Evolutionary conservation across 2,888 invertebrate species (phyloP), one percentile per base, ranked within the genome.

Genomic region (Gryllus longicercus): DNA sequence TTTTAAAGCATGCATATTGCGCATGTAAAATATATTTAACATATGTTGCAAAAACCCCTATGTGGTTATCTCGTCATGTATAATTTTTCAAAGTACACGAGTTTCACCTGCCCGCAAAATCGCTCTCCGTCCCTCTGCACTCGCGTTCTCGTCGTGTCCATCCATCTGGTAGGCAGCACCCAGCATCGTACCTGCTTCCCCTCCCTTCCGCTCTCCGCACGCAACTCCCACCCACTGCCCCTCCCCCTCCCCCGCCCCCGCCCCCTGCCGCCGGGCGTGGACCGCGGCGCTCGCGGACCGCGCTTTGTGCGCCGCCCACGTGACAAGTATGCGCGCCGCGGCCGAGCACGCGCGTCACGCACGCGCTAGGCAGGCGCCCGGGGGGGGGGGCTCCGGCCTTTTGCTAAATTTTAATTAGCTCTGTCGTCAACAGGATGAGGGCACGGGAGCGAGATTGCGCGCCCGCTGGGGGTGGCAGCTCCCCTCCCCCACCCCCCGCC

Each of bases 361-460:
- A 63, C n/a, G 63, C 63, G 63, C 63, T 3, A 14, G 16, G 3
- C 63, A 1, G 63, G 16, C n/a, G 14, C 63, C n/a, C 63, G 0
- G 63, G 63, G 16, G 63, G 3, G n/a, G 63, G 16, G n/a, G 16
- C 63, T 63, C 63, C 63, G 25, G 79, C n/a, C 23, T 76, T 77
- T 63, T 50, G 23, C 49, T 21, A 77, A 79, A 79, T 76, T 76
- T 79, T 79, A 79, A 79, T 79, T 79, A 79, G 79, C 77, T 76
- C 21, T 79, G 76, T 50, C 79, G 63, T 63, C 79, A 51, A 79
- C 79, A 51, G 23, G 51, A 74, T 38, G n/a, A 38, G 38, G 38
- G 38, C 38, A 38, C 38, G 38, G 38, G 38, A 38, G 38, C 38
- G 38, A 38, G 38, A 38, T 38, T 38, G 38, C 38, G 38, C 38